Percentiles rank a stretch among this genome's conserved stretches.
Conservation (phyloP, 2,888 invertebrate genomes). For the Volucella inanis region DNA sequence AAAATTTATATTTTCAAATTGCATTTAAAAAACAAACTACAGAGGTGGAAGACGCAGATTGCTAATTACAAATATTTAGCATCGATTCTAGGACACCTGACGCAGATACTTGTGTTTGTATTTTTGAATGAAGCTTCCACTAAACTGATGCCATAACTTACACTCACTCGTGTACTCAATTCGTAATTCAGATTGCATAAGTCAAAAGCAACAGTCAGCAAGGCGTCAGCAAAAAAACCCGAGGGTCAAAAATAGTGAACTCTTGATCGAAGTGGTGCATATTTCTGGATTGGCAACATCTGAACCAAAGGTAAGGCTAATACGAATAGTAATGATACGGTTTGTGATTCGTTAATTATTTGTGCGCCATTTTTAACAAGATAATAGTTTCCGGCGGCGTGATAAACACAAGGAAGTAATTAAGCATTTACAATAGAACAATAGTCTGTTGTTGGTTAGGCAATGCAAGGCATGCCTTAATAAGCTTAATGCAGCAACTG, state of each 20-base stretch:
- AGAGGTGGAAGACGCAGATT: slow-evolving; percentile 16
- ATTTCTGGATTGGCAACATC: neutral
- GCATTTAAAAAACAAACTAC: slow-evolving; percentile 30
- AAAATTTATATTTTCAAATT: neutral
- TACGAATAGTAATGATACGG: slow-evolving; percentile 12
- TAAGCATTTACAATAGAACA: neutral
- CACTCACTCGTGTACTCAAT: neutral
- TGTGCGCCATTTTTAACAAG: slow-evolving; percentile 18
- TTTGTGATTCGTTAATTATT: slow-evolving; percentile 15
- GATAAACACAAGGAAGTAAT: slow-evolving; percentile 17
- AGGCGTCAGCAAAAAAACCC: slow-evolving; percentile 39
- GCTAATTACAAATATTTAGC: neutral
- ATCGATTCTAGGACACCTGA: slow-evolving; percentile 19
- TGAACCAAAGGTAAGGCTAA: neutral
- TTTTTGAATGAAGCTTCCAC: slow-evolving; percentile 4
- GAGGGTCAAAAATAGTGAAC: slow-evolving; percentile 45
- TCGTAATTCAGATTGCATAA: slow-evolving; percentile 32
- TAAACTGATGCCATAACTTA: slow-evolving; percentile 3
- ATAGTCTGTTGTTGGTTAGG: neutral
- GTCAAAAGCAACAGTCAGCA: slow-evolving; percentile 30
- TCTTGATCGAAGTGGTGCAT: slow-evolving; percentile 28
- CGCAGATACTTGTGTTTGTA: neutral
- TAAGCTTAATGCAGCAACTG: neutral
- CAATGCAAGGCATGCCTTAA: neutral
- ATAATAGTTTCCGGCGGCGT: slow-evolving; percentile 34